Evolutionary conservation across 2,113 vertebrate species (phyloP), one percentile per base, ranked within the genome.

Genomic region (Tachysurus vachellii): DNA sequence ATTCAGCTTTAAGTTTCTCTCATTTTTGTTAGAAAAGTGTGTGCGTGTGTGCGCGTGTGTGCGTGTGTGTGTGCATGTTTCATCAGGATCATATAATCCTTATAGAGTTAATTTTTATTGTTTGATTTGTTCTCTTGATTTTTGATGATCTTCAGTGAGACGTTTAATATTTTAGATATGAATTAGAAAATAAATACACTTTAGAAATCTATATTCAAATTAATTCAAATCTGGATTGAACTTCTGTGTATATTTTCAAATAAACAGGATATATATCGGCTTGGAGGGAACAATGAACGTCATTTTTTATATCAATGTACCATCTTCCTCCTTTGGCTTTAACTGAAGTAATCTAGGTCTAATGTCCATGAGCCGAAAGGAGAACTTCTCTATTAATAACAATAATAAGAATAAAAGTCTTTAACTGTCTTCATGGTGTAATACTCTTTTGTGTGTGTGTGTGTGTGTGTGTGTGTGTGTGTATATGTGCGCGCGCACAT

Each of bases 11-110:
- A 53, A 50, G 14, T 13, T 50, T 75, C 21, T 75, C 9, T n/a
- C 53, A 47, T 44, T 73, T 42, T 73, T 71, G 47, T 13, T 77
- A 53, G 26, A 53, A 53, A n/a, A 76, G 66, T 31, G 73, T 28
- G 59, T 79, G 70, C 21, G 70, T 44, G 42, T 73, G 21, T 3
- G 28, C 0, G 10, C 4, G 17, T 36, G n/a, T 28, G 28, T 0
- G 31, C 9, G 31, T 61, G 47, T 57, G 47, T 59, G 28, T 61
- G 56, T 88, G 71, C 36, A 47, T 75, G 42, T 81, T 26, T 85
- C 5, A 68, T 76, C 64, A 23, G 79, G 79, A 50, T 85, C 44
- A 83, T 61, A 84, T 31, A 82, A 80, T 59, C 86, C 85, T 73
- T 17, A 76, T 86, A 80, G 53, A 84, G 62, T 81, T 82, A 26